A percentile compares a stretch with the other conserved stretches of the same genome.
These are phyloP conservation scores for Cremastobaeus sp. DNA, from an alignment of 2,888 invertebrate species.

Conservation along the genomic window DNA sequence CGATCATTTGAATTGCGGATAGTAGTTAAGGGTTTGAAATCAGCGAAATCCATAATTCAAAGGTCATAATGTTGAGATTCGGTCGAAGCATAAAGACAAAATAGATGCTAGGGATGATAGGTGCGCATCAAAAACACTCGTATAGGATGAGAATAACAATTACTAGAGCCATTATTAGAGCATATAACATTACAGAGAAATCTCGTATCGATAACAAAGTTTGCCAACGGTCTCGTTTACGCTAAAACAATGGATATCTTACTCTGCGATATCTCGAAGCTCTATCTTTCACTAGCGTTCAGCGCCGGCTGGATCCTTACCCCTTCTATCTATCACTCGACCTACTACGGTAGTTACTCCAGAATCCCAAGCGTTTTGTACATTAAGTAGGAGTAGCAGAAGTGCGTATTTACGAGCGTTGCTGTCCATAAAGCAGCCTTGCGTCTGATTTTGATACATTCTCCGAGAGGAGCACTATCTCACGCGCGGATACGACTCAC, in stretches of 20 bases:
- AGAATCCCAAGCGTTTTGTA: constrained; percentile 68
- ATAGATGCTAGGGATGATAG: constrained; percentile 15
- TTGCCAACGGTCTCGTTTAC: constrained; percentile 25
- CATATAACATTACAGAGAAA: constrained; percentile 38
- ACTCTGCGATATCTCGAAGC: constrained; percentile 68
- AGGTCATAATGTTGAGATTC: constrained; percentile 8
- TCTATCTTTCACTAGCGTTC: constrained; percentile 77
- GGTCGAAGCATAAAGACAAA: constrained; percentile 6
- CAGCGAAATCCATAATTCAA: no score
- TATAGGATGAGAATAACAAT: constrained; percentile 31
- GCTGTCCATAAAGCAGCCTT: constrained; percentile 79
- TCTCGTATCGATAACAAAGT: constrained; percentile 43
- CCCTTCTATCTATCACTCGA: constrained; percentile 73
- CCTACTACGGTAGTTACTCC: constrained; percentile 71
- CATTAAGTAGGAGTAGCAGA: constrained; percentile 73
- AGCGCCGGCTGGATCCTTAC: constrained; percentile 74
- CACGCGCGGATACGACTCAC: constrained; percentile 78
- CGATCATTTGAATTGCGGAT: no score
- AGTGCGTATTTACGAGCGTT: constrained; percentile 79
- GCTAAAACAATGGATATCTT: constrained; percentile 62
- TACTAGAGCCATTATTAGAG: constrained; percentile 38
- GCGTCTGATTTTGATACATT: constrained; percentile 79
- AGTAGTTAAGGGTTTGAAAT: no score
- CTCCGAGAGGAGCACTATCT: constrained; percentile 77
- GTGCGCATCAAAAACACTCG: constrained; percentile 18